A percentile compares a stretch with the other conserved stretches of the same genome.
Conservation (phyloP, 1,140 invertebrate genomes). For the Trinorchestia longiramus region DNA sequence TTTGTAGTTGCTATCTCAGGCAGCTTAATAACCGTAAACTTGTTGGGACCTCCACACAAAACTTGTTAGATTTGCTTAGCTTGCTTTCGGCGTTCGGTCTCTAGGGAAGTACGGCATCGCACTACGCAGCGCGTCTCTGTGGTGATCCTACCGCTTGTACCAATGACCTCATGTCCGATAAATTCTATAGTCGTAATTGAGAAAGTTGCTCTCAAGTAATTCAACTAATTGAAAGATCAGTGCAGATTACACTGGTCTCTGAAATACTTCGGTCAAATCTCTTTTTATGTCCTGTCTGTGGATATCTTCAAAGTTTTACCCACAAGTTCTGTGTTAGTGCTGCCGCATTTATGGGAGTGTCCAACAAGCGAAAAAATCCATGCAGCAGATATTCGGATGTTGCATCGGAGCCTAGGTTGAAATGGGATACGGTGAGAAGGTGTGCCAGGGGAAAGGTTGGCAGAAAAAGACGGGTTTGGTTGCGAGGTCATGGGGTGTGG, state of each 20-base stretch:
- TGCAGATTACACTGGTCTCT: not conserved
- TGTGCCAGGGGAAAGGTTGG: not conserved
- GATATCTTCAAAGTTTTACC: not conserved
- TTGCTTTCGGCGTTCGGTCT: not conserved
- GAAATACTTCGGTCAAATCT: conserved; percentile 47
- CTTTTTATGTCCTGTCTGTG: conserved; percentile 32
- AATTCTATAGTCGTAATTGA: conserved; percentile 18
- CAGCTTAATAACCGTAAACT: not conserved
- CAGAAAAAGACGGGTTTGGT: not conserved
- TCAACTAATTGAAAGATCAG: conserved; percentile 54
- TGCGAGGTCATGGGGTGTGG: not conserved
- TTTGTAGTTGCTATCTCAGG: not conserved
- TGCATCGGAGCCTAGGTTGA: not conserved
- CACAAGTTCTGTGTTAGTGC: conserved; percentile 24
- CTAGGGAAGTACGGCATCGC: not conserved
- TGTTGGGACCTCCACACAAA: not conserved
- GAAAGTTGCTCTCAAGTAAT: conserved; percentile 44
- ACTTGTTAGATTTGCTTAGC: not conserved
- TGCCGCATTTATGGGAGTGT: not conserved
- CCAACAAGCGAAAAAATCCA: not conserved
- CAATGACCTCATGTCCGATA: conserved; percentile 3
- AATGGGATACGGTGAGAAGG: not conserved
- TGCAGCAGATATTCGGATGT: not conserved
- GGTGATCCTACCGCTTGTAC: not conserved
- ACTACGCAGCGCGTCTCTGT: not conserved